Evolutionary conservation across 2,888 invertebrate species (phyloP), one percentile per base, ranked within the genome.

Genomic region (Bembecia ichneumoniformis): DNA sequence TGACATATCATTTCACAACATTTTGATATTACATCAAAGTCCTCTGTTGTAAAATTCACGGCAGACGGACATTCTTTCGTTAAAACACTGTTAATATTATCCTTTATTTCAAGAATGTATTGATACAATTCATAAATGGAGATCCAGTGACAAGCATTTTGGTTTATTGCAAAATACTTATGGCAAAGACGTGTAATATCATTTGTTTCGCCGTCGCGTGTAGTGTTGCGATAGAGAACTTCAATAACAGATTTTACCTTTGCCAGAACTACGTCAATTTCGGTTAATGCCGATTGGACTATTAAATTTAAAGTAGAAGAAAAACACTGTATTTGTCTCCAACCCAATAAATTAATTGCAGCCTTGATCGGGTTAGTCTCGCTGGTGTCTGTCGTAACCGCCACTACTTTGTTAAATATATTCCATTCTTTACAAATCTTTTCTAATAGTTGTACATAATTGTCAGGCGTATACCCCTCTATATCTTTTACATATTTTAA

Each of bases 221-320:
- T 5, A 13, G 3, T 13, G 14, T 14, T 40, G n/a, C 7, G 4
- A 14, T 40, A 14, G 4, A 40, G 40, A n/a, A 40, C 5, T 40
- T 40, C 40, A 4, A 40, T 20, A 3, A 49, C 40, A 40, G 35
- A 20, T 40, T 49, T 49, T 20, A 16, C 40, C 11, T 14, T 51
- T 16, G 47, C 44, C 14, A 16, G 17, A 11, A 44, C 47, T 4
- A 35, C 47, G 47, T 47, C 49, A 35, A 51, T 51, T 46, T 51
- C 49, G 16, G n/a, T 49, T 35, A 51, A 47, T 13, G 51, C 51
- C n/a, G 49, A 35, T 44, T 49, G 51, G 11, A 51, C 49, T 17
- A 51, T 47, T 15, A 51, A 10, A 44, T 51, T 49, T 13, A 51
- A 46, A 11, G 49, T 51, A 35, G 46, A 47, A 13, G 47, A 44